phyloP scores from a whole-genome alignment of 2,113 vertebrate genomes.

The Triplophysa tibetana region DNA sequence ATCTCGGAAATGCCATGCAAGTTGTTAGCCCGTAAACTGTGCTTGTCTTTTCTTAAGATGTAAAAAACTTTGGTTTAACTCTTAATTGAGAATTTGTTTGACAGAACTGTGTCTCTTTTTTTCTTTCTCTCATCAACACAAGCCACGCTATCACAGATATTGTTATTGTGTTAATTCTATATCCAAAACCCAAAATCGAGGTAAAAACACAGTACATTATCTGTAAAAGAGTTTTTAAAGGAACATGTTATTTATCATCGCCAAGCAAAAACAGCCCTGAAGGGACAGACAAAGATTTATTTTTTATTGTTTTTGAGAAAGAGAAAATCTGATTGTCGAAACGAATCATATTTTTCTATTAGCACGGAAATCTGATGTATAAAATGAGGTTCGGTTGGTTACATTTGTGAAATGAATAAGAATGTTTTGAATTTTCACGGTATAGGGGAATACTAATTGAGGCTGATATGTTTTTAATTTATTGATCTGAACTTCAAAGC shows the following conservation, averaged over 20 bases:
- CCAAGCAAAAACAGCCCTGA: constrained; percentile 48
- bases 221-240: background rate
- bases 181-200: background rate
- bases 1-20: constrained; percentile 29
- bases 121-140: background rate
- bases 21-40: constrained; percentile 35
- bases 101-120: background rate
- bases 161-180: background rate
- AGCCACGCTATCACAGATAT: background rate
- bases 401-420: constrained; percentile 59
- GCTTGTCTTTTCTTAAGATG: constrained; percentile 26
- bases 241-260: constrained; percentile 26
- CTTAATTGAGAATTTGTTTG: constrained; percentile 14
- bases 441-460: constrained; percentile 39
- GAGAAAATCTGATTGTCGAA: constrained; percentile 49
- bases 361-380: constrained; percentile 57
- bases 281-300: constrained; percentile 58
- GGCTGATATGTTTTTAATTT: constrained; percentile 58
- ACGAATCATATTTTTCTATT: constrained; percentile 70
- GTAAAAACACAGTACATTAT: constrained; percentile 13
- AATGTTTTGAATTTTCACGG: constrained; percentile 60
- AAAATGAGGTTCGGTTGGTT: constrained; percentile 49
- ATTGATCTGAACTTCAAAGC: constrained; percentile 49
- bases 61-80: constrained; percentile 43
- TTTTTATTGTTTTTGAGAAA: constrained; percentile 64